phyloP scores from a whole-genome alignment of 2,888 invertebrate genomes.

The Dynastes grantii region DNA sequence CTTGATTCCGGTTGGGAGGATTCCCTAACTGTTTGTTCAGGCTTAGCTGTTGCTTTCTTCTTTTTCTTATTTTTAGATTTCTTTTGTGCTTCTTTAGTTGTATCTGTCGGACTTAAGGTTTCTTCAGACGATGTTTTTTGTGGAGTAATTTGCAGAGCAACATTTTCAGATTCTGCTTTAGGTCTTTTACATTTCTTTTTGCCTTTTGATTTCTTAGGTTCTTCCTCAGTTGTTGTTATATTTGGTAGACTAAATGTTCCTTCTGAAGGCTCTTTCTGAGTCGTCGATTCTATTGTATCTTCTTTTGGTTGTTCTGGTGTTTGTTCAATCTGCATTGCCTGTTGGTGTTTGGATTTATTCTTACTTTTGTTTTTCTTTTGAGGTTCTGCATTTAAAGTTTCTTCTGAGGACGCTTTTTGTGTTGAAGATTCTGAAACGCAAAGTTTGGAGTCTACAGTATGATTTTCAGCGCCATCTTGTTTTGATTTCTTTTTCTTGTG shows the following conservation, averaged over 20 bases:
- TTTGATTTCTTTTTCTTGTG: constrained; percentile 55
- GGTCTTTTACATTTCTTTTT: constrained; percentile 37
- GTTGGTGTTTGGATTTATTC: constrained; percentile 19
- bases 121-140: constrained; percentile 44
- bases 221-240: neutral
- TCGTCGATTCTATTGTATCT: neutral
- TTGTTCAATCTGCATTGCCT: neutral
- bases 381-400: constrained; percentile 27
- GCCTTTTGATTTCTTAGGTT: constrained; percentile 31
- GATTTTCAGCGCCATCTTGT: neutral
- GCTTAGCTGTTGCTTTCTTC: constrained; percentile 22
- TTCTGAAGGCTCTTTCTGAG: constrained; percentile 21
- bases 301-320: neutral
- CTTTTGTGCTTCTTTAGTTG: neutral
- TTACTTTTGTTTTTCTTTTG: constrained; percentile 33
- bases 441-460: constrained; percentile 17
- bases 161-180: constrained; percentile 19
- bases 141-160: constrained; percentile 7
- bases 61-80: constrained; percentile 41
- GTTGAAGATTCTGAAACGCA: constrained; percentile 47
- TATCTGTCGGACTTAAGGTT: neutral
- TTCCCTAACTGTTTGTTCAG: neutral
- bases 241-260: neutral
- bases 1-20: neutral
- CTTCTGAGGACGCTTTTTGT: constrained; percentile 46